Conservation (phyloP, 2,888 invertebrate species). For the Stenodema calcarata region DNA sequence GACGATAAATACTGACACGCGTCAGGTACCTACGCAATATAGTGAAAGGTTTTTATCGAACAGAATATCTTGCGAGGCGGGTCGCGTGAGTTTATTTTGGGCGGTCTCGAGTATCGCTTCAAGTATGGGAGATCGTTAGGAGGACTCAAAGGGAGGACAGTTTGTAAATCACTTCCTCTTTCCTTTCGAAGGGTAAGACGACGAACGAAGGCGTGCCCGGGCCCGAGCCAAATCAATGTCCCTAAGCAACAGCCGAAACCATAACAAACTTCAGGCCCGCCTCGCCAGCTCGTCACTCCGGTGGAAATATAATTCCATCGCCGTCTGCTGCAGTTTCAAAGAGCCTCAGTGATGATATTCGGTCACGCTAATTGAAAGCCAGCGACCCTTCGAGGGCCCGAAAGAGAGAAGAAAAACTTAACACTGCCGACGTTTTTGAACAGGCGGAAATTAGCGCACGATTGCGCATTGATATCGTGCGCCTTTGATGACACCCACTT, state of each 20-base stretch:
- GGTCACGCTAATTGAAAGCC: too few species aligned
- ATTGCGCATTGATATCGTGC: too few species aligned
- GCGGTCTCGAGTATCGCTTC: background rate
- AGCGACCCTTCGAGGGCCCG: too few species aligned
- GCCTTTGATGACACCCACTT: too few species aligned
- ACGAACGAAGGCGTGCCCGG: conserved; percentile 9
- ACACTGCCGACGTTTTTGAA: too few species aligned
- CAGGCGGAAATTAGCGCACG: too few species aligned
- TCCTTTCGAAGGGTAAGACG: conserved; percentile 2
- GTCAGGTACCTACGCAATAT: background rate
- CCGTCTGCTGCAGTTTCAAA: background rate
- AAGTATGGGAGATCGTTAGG: background rate
- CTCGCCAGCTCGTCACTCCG: background rate
- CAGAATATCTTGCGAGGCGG: background rate
- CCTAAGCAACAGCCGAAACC: conserved; percentile 40
- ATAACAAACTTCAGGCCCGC: conserved; percentile 32
- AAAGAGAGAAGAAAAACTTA: too few species aligned
- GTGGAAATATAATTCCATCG: background rate
- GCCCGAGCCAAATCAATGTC: conserved; percentile 35
- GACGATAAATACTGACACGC: background rate
- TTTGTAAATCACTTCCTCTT: background rate
- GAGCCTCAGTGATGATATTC: too few species aligned
- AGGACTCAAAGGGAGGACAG: background rate
- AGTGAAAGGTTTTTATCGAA: background rate
- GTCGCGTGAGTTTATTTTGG: background rate